Evolutionary conservation across 1,140 invertebrate species (phyloP).

Genomic region (Steinernema khuongi): DNA sequence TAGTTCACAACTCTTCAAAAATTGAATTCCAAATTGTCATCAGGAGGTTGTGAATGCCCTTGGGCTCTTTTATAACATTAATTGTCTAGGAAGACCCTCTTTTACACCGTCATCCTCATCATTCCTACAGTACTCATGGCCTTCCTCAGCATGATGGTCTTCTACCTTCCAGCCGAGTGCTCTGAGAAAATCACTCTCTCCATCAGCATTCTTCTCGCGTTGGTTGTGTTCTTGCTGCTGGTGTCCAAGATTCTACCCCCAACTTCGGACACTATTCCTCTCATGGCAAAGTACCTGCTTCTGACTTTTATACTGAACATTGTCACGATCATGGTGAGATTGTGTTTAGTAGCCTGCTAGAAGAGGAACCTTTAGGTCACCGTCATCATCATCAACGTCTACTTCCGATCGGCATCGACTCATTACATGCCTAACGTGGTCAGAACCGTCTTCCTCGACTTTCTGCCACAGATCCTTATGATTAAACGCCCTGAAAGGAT

Average conservation of each 20-base stretch:
- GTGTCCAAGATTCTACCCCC: slow-evolving; percentile 97
- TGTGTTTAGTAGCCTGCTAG: background rate
- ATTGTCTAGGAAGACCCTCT: slow-evolving; percentile 91
- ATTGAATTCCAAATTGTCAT: slow-evolving; percentile 85
- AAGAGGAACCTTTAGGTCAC: slow-evolving; percentile 66
- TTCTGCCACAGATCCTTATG: slow-evolving; percentile 66
- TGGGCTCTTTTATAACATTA: slow-evolving; percentile 91
- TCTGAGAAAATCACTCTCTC: slow-evolving; percentile 84
- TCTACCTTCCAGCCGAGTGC: slow-evolving; percentile 79
- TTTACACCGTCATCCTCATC: slow-evolving; percentile 98
- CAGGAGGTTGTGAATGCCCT: slow-evolving; percentile 66
- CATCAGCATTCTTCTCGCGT: slow-evolving; percentile 94
- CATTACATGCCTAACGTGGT: slow-evolving; percentile 89
- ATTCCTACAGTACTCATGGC: slow-evolving; percentile 95
- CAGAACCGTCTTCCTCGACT: slow-evolving; percentile 81
- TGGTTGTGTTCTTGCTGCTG: slow-evolving; percentile 95
- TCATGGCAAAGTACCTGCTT: slow-evolving; percentile 95
- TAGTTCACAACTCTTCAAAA: slow-evolving; percentile 38
- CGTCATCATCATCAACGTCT: slow-evolving; percentile 97
- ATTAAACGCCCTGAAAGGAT: slow-evolving; percentile 56
- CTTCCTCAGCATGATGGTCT: slow-evolving; percentile 93
- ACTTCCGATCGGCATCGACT: slow-evolving; percentile 84
- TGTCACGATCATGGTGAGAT: slow-evolving; percentile 75
- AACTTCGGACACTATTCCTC: slow-evolving; percentile 82
- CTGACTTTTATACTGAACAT: slow-evolving; percentile 99